These are phyloP conservation scores for Gymnocephalus cernua DNA, from an alignment of 2,113 vertebrate genomes.

Conservation along the genomic window DNA sequence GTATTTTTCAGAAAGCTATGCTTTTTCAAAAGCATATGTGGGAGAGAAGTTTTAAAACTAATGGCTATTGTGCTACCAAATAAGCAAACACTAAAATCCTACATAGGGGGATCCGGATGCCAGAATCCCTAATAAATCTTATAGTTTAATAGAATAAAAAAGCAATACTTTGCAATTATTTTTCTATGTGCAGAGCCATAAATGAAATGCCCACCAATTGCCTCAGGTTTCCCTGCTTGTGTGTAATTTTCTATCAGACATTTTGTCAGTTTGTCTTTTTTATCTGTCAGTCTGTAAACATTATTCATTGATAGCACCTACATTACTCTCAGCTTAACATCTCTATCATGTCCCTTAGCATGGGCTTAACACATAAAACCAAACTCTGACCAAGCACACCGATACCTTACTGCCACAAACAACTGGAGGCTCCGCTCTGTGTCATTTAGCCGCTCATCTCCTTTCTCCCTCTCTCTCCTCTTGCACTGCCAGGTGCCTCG, in stretches of 20 bases:
- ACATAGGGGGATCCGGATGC: conserved; percentile 82
- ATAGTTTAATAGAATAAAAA: conserved; percentile 85
- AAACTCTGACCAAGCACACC: conserved; percentile 19
- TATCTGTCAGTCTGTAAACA: conserved; percentile 74
- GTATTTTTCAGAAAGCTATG: conserved; percentile 78
- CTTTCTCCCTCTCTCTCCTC: conserved; percentile 47
- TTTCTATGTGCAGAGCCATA: conserved; percentile 80
- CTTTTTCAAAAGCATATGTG: conserved; percentile 81
- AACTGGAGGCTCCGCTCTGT: conserved; percentile 34
- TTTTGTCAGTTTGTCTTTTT: conserved; percentile 53
- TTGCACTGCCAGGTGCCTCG: conserved; percentile 66
- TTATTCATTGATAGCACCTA: conserved; percentile 69
- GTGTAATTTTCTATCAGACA: conserved; percentile 46
- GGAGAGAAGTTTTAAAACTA: conserved; percentile 77
- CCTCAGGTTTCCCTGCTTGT: conserved; percentile 54
- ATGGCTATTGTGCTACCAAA: conserved; percentile 86
- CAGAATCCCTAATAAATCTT: conserved; percentile 84
- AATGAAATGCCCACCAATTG: conserved; percentile 76
- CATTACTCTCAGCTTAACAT: conserved; percentile 46
- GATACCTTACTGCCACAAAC: conserved; percentile 17
- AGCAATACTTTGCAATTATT: conserved; percentile 80
- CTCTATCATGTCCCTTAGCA: background rate
- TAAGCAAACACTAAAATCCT: conserved; percentile 85
- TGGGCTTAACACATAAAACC: conserved; percentile 18
- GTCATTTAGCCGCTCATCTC: conserved; percentile 47